These are phyloP conservation scores for Lucifuga dentata DNA, from an alignment of 2,113 vertebrate genomes.

Conservation along the genomic window DNA sequence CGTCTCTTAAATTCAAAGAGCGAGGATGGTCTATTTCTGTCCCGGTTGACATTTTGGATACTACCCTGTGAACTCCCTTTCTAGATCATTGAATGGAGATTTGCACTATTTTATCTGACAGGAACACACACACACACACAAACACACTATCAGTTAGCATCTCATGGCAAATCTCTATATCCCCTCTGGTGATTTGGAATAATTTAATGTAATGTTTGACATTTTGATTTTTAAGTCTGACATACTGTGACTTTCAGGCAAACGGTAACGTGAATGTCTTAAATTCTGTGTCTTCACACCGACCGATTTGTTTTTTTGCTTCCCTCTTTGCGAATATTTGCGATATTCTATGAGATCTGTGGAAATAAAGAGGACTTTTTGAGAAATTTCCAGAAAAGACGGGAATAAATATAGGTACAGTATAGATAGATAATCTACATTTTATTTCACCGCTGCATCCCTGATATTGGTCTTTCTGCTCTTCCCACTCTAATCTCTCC, in stretches of 20 bases:
- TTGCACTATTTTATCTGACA: constrained; percentile 74
- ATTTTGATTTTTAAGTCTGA: constrained; percentile 70
- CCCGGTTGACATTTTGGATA: constrained; percentile 76
- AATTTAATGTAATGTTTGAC: constrained; percentile 66
- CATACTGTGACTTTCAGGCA: constrained; percentile 57
- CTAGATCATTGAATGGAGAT: constrained; percentile 63
- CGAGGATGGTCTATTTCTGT: constrained; percentile 62
- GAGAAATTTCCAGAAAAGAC: too few species aligned
- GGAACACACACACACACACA: constrained; percentile 25
- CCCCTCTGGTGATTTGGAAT: constrained; percentile 45
- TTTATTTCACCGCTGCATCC: neutral
- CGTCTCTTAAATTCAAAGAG: constrained; percentile 46
- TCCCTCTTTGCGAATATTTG: too few species aligned
- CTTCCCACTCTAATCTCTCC: neutral
- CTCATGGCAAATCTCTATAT: constrained; percentile 52
- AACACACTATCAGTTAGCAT: constrained; percentile 48
- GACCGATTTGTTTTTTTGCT: too few species aligned
- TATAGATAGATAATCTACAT: neutral
- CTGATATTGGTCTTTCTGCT: neutral
- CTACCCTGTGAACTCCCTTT: constrained; percentile 50
- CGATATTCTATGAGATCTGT: too few species aligned
- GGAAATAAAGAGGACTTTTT: neutral
- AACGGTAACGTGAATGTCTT: constrained; percentile 22
- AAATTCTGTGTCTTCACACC: too few species aligned
- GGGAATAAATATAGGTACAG: neutral